Evolutionary conservation across 2,888 invertebrate species (phyloP).

Genomic region (Tineola bisselliella): DNA sequence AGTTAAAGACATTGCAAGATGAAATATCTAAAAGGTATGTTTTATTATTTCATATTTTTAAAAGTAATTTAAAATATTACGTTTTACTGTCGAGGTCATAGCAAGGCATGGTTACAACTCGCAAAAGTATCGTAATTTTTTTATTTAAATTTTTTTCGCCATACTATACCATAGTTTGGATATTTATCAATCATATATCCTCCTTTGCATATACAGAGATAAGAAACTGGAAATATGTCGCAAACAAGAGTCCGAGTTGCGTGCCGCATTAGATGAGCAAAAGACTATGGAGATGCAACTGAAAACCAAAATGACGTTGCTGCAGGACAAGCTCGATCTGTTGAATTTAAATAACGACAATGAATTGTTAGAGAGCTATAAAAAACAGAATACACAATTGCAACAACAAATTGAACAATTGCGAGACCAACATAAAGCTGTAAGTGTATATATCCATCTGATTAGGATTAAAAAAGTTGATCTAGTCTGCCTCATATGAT

Average conservation of each 20-base stretch:
- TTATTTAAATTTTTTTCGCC: too few species aligned
- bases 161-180: too few species aligned
- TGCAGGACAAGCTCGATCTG: conserved; percentile 47
- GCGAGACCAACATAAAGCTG: conserved; percentile 44
- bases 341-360: conserved; percentile 37
- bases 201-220: conserved; percentile 32
- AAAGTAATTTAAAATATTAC: too few species aligned
- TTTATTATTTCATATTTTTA: background rate
- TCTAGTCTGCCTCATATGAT: too few species aligned
- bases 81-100: too few species aligned
- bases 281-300: conserved; percentile 51
- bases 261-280: conserved; percentile 46
- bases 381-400: conserved; percentile 43
- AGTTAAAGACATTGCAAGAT: conserved; percentile 35
- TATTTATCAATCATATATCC: too few species aligned
- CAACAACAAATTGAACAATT: conserved; percentile 39
- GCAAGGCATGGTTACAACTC: too few species aligned
- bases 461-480: too few species aligned
- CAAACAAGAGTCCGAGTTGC: conserved; percentile 47
- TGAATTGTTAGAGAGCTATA: conserved; percentile 40
- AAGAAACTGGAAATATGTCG: conserved; percentile 51
- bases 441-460: too few species aligned
- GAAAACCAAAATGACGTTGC: conserved; percentile 43
- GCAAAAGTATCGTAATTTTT: too few species aligned
- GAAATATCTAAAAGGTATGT: conserved; percentile 48